Evolutionary conservation across 2,797 vertebrate genomes (phyloP).

Genomic region (Syndactyla subalaris): DNA sequence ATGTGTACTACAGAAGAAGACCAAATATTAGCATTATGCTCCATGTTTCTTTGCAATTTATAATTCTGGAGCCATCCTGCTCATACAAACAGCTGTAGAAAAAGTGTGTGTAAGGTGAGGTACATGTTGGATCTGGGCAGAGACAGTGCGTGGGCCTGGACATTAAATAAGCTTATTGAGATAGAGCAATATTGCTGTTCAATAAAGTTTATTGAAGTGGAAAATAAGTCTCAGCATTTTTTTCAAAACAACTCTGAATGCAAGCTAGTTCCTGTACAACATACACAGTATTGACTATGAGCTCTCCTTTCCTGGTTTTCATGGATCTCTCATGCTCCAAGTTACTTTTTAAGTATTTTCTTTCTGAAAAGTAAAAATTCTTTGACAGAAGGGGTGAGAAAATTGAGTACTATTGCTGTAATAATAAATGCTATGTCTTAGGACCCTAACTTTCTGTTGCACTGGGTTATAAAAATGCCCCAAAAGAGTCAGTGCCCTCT

Average conservation of each 20-base stretch:
- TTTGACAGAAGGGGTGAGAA: background rate
- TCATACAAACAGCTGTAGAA: conserved; percentile 5
- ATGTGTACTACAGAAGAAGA: background rate
- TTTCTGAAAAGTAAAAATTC: background rate
- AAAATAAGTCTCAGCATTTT: conserved; percentile 61
- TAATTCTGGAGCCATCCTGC: conserved; percentile 15
- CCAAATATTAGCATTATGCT: conserved; percentile 28
- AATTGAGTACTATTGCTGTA: background rate
- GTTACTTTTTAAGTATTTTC: background rate
- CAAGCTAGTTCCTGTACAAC: background rate
- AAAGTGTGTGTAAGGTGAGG: background rate
- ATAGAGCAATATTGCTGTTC: conserved; percentile 33
- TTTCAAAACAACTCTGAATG: background rate
- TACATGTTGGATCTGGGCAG: background rate
- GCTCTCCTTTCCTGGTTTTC: background rate
- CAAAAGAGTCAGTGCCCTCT: background rate
- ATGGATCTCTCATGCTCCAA: background rate
- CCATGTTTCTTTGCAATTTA: background rate
- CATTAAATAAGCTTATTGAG: conserved; percentile 59
- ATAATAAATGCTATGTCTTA: background rate
- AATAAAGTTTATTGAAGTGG: conserved; percentile 61
- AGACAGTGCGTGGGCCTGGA: background rate
- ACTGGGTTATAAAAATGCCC: background rate
- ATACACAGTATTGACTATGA: background rate
- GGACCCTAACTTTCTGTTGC: background rate